Conservation (phyloP, 2,797 vertebrate species). For the Momotus momota region DNA sequence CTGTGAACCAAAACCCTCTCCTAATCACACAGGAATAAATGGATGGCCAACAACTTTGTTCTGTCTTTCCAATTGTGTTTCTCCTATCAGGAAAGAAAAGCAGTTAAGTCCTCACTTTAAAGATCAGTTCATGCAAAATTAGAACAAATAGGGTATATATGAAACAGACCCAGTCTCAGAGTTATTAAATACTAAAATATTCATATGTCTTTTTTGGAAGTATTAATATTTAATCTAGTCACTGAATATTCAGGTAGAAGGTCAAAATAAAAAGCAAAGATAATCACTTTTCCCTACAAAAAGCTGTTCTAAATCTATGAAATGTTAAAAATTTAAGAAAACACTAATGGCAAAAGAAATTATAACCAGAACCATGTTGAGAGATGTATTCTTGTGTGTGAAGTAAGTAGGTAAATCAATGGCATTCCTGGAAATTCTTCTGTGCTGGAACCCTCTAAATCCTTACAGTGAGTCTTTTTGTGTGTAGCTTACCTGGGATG, state of each 20-base stretch:
- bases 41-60: background rate
- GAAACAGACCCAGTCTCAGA: background rate
- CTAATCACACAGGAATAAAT: background rate
- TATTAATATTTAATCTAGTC: background rate
- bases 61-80: background rate
- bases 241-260: background rate
- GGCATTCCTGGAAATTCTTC: background rate
- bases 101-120: background rate
- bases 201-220: background rate
- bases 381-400: background rate
- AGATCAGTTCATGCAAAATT: background rate
- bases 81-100: background rate
- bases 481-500: background rate
- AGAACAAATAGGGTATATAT: background rate
- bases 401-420: background rate
- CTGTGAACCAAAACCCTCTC: background rate
- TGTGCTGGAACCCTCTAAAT: background rate
- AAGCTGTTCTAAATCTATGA: background rate
- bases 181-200: slow-evolving; percentile 8
- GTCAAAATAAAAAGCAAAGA: background rate
- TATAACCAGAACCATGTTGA: background rate
- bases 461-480: background rate
- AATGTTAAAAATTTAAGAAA: background rate
- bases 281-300: background rate
- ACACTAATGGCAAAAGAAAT: background rate